Percentiles rank a stretch among this genome's conserved stretches.
Conservation (phyloP, 2,797 vertebrate genomes). For the Alfaro cultratus region DNA sequence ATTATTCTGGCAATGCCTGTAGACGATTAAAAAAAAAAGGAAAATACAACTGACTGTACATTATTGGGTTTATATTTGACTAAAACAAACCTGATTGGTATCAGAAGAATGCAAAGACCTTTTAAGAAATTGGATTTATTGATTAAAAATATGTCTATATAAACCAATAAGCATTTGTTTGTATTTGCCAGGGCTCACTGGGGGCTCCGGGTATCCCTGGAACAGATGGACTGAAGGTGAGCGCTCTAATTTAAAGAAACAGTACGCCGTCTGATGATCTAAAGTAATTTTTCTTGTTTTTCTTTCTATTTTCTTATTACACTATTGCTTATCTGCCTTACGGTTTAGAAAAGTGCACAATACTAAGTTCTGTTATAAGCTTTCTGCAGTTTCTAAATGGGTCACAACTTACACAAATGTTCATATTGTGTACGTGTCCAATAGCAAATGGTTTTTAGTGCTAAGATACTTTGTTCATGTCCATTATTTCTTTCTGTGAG, state of each 20-base stretch:
- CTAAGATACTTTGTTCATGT: background rate
- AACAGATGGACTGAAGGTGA: slow-evolving; percentile 92
- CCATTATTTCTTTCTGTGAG: background rate
- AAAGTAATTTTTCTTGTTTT: background rate
- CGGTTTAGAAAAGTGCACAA: background rate
- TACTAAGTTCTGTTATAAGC: background rate
- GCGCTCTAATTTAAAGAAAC: slow-evolving; percentile 40
- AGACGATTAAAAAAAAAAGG: background rate
- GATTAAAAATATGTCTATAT: background rate
- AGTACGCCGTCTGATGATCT: background rate
- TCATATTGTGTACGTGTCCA: background rate
- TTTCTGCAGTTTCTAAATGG: background rate
- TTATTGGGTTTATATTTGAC: too few relatives aligned
- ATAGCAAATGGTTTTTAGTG: background rate
- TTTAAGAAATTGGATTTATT: background rate
- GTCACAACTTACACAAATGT: background rate
- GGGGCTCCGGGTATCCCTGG: slow-evolving; percentile 89
- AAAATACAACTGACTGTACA: background rate
- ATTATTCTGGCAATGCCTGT: background rate
- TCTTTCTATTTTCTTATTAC: background rate
- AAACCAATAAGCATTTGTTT: slow-evolving; percentile 38
- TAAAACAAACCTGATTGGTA: background rate
- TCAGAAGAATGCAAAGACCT: background rate
- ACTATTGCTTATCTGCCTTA: background rate
- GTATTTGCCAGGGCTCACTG: slow-evolving; percentile 84